Conservation (phyloP, 2,797 vertebrate genomes). For the Trachurus trachurus region DNA sequence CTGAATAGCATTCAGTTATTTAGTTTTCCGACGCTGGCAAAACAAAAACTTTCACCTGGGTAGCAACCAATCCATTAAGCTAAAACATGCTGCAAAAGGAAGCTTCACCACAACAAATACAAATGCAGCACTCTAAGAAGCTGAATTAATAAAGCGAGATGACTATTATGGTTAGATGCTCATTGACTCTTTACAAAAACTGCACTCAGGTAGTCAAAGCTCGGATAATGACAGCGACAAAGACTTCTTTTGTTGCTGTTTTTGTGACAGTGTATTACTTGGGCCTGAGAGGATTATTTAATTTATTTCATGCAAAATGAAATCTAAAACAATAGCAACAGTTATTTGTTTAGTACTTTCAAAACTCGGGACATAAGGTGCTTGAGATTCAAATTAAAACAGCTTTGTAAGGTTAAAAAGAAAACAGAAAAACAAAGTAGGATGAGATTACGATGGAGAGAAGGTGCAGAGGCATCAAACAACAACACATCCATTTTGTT, state of each 20-base stretch:
- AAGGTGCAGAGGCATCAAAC: background rate
- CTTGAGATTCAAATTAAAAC: constrained; percentile 21
- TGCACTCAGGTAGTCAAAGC: constrained; percentile 29
- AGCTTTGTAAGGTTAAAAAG: constrained; percentile 12
- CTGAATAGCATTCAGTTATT: constrained; percentile 48
- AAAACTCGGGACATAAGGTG: background rate
- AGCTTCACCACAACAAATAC: constrained; percentile 23
- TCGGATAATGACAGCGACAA: constrained; percentile 15
- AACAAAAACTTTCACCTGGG: constrained; percentile 55
- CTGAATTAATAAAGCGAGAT: constrained; percentile 52
- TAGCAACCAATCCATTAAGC: constrained; percentile 55
- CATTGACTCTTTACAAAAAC: constrained; percentile 40
- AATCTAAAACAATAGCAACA: background rate
- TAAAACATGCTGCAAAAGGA: constrained; percentile 42
- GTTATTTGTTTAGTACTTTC: background rate
- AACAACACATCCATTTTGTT: background rate
- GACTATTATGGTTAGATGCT: constrained; percentile 25
- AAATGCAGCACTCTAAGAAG: constrained; percentile 48
- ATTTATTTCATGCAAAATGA: constrained; percentile 1
- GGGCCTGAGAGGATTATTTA: constrained; percentile 14
- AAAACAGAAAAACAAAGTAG: background rate
- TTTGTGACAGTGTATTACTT: constrained; percentile 15
- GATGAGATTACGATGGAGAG: background rate
- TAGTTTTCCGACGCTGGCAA: constrained; percentile 37
- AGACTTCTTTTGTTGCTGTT: background rate